phyloP scores from a whole-genome alignment of 2,888 invertebrate species.

The Dolichomitus sp. region DNA sequence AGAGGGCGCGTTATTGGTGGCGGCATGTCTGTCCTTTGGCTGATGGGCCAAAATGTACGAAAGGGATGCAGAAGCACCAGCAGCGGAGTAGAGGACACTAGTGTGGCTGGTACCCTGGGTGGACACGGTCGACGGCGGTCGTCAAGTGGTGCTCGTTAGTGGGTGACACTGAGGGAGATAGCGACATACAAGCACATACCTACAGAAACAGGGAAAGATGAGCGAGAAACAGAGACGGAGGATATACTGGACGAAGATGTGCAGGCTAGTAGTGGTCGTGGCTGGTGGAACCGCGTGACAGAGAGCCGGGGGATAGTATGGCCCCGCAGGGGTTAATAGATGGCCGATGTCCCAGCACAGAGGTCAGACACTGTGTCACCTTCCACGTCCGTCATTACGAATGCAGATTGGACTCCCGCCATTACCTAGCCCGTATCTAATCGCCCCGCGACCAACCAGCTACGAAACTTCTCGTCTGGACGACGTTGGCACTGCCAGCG shows the following conservation, averaged over 20 bases:
- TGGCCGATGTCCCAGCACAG: slow-evolving; percentile 79
- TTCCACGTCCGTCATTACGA: slow-evolving; percentile 82
- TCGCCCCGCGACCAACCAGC: slow-evolving; percentile 71
- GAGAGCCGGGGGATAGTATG: slow-evolving; percentile 71
- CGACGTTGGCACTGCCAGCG: slow-evolving; percentile 32
- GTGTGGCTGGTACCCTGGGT: slow-evolving; percentile 11
- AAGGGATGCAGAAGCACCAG: slow-evolving; percentile 35
- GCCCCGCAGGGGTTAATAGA: slow-evolving; percentile 82
- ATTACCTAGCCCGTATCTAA: slow-evolving; percentile 79
- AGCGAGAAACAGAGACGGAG: slow-evolving; percentile 24
- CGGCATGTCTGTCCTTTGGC: slow-evolving; percentile 53
- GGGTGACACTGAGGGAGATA: slow-evolving; percentile 46
- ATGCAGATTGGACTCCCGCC: slow-evolving; percentile 82
- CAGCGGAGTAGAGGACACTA: slow-evolving; percentile 12
- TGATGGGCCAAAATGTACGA: slow-evolving; percentile 42
- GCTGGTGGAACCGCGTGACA: slow-evolving; percentile 67
- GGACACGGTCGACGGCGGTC: slow-evolving; percentile 62
- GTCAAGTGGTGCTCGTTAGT: slow-evolving; percentile 72
- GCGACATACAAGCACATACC: slow-evolving; percentile 25
- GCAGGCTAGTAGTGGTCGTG: slow-evolving; percentile 42
- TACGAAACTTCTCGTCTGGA: slow-evolving; percentile 74
- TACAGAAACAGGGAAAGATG: slow-evolving; percentile 22
- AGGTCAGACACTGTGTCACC: slow-evolving; percentile 82
- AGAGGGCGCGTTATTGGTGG: slow-evolving; percentile 26
- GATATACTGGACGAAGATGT: slow-evolving; percentile 40